Conservation (phyloP, 2,888 invertebrate genomes). For the Pollenia angustigena region DNA sequence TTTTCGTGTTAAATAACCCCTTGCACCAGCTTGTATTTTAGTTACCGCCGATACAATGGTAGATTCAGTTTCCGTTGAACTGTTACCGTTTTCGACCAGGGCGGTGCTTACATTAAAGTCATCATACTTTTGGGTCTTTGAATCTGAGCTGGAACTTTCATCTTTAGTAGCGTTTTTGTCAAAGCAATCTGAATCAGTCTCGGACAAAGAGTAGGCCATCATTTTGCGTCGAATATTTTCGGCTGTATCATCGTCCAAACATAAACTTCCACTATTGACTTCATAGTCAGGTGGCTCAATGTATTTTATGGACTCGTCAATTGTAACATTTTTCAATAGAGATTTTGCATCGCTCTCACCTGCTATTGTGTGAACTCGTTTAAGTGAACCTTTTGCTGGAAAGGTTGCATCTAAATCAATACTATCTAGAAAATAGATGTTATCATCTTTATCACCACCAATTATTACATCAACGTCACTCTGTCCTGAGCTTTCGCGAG, state of each 20-base stretch:
- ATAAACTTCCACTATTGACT: constrained; percentile 75
- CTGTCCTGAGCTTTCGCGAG: constrained; percentile 79
- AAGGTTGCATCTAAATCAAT: neutral
- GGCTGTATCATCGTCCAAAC: constrained; percentile 78
- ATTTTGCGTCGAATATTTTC: constrained; percentile 81
- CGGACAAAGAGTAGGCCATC: constrained; percentile 82
- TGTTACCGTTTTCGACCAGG: constrained; percentile 78
- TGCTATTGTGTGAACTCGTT: constrained; percentile 78
- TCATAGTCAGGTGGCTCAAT: constrained; percentile 68
- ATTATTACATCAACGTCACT: constrained; percentile 79
- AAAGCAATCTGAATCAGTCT: constrained; percentile 81
- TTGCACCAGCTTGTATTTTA: constrained; percentile 82
- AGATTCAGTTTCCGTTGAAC: constrained; percentile 83
- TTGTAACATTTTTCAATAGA: constrained; percentile 78
- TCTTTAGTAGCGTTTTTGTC: constrained; percentile 74
- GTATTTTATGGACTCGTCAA: constrained; percentile 76
- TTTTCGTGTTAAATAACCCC: constrained; percentile 81
- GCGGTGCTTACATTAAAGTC: constrained; percentile 82
- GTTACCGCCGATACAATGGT: constrained; percentile 82
- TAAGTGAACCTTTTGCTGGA: constrained; percentile 73
- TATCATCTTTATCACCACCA: constrained; percentile 72
- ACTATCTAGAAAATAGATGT: neutral
- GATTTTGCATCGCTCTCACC: constrained; percentile 74
- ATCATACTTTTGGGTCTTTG: constrained; percentile 73
- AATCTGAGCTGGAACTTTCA: constrained; percentile 21